Evolutionary conservation across 2,113 vertebrate genomes (phyloP).

Genomic region (Cyprichromis sp.): DNA sequence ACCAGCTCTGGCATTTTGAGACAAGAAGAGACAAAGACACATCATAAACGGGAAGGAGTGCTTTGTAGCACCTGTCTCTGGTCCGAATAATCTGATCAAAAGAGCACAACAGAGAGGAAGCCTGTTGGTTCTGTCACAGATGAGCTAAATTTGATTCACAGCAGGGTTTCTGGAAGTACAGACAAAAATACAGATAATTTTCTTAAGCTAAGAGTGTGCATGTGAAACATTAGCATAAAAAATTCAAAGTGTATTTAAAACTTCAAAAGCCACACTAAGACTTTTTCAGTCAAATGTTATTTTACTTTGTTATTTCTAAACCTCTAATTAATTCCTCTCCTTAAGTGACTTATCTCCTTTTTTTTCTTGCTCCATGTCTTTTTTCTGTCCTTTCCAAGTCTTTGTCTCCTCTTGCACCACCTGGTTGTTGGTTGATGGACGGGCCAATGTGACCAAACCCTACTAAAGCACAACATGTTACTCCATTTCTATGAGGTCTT

Average conservation of each 20-base stretch:
- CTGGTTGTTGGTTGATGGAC: conserved; percentile 14
- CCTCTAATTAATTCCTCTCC: not conserved
- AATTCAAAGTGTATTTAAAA: not conserved
- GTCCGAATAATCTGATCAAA: conserved; percentile 47
- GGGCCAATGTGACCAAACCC: not conserved
- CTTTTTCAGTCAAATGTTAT: not conserved
- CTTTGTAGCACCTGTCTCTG: conserved; percentile 48
- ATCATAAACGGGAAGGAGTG: conserved; percentile 12
- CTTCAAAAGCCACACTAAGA: not conserved
- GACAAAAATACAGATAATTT: not conserved
- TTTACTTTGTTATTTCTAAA: not conserved
- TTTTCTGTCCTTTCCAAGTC: not conserved
- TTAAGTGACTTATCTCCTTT: not conserved
- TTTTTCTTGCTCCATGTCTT: not conserved
- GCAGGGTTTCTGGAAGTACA: not conserved
- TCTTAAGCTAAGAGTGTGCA: not conserved
- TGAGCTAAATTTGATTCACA: conserved; percentile 28
- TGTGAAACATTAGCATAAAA: not conserved
- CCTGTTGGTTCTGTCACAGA: conserved; percentile 29
- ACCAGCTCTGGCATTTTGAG: conserved; percentile 39
- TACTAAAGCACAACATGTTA: not conserved
- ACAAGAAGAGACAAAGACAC: conserved; percentile 43
- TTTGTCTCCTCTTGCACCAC: not conserved
- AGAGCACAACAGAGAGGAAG: conserved; percentile 26
- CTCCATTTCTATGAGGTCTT: not conserved